These are phyloP conservation scores for Ambastaia sidthimunki DNA, from an alignment of 2,797 vertebrate genomes.

Conservation along the genomic window DNA sequence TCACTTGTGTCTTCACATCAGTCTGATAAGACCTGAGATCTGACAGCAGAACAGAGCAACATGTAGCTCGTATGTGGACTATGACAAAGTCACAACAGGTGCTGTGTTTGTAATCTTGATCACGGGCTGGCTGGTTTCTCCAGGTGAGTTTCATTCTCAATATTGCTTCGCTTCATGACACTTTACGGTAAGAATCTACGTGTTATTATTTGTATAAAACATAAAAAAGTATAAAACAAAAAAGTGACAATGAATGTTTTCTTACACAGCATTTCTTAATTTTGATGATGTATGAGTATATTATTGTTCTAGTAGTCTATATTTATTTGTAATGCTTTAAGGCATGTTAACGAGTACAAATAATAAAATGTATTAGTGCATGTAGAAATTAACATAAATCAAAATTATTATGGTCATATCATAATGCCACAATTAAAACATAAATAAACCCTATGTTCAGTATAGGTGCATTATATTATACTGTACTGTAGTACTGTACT, in stretches of 20 bases:
- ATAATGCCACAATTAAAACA: not conserved
- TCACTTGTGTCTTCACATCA: too few species aligned
- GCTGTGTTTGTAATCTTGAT: not conserved
- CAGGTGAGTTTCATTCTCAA: conserved; percentile 15
- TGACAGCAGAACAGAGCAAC: not conserved
- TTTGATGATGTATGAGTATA: not conserved
- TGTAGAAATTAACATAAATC: not conserved
- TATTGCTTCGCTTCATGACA: not conserved
- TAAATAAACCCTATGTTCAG: not conserved
- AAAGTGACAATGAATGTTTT: too few species aligned
- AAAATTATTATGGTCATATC: not conserved
- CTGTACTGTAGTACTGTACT: not conserved
- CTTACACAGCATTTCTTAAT: too few species aligned
- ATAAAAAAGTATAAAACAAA: too few species aligned
- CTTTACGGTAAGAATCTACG: not conserved
- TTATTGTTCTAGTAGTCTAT: not conserved
- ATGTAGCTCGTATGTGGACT: not conserved
- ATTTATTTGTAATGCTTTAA: not conserved
- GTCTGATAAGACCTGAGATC: too few species aligned
- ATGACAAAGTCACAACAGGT: conserved; percentile 15
- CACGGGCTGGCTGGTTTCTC: not conserved
- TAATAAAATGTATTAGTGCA: not conserved
- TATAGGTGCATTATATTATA: not conserved
- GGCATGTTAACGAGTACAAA: not conserved
- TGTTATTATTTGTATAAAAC: not conserved